phyloP scores from a whole-genome alignment of 2,888 invertebrate genomes.

The Dinocampus coccinellae region DNA sequence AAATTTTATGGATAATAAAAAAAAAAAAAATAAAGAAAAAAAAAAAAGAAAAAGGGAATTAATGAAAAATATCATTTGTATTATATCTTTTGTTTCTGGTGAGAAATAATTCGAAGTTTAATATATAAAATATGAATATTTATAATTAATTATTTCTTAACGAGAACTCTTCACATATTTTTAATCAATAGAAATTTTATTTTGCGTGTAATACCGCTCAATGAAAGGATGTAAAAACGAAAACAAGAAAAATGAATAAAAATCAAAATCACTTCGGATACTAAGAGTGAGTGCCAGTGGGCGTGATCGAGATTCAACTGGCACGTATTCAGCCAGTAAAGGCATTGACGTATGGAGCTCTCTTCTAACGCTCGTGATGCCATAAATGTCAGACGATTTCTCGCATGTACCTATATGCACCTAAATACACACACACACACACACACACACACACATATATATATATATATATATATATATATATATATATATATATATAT shows the following conservation, averaged over 20 bases:
- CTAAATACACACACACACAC: no score
- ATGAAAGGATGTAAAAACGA: not conserved
- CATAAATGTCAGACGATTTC: constrained; percentile 51
- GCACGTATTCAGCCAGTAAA: constrained; percentile 31
- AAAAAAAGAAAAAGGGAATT: no score
- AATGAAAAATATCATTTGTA: no score
- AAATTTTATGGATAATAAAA: no score
- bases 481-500: no score
- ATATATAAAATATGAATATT: no score
- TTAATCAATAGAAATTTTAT: not conserved
- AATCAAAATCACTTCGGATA: not conserved
- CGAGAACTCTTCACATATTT: no score
- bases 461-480: not conserved
- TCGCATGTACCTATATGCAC: constrained; percentile 36
- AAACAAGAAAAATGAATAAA: no score
- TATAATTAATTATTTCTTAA: no score
- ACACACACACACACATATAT: not conserved
- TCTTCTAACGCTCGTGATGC: constrained; percentile 49
- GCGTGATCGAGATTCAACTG: constrained; percentile 22
- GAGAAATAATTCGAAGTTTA: no score
- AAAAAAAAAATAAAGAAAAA: no score
- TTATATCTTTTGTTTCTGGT: no score
- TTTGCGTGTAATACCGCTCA: not conserved
- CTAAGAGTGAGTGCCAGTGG: not conserved
- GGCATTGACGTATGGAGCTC: constrained; percentile 46